These are phyloP conservation scores for Gymnobelideus leadbeateri DNA, from an alignment of 2,113 vertebrate genomes.

Conservation along the genomic window DNA sequence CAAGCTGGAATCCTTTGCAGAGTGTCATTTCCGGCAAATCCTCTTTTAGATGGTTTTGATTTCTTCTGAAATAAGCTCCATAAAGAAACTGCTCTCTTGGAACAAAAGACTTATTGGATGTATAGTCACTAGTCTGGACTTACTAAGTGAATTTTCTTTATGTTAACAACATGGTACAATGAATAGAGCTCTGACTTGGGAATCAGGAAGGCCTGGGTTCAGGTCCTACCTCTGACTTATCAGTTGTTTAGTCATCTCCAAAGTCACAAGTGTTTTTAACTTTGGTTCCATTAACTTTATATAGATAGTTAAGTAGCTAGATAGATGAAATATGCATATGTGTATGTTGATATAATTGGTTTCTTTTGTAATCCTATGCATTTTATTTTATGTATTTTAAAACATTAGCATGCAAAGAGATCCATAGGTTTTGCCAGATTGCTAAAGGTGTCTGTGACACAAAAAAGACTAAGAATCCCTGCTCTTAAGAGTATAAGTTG, in stretches of 20 bases:
- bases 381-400: neutral
- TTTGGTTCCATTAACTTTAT: neutral
- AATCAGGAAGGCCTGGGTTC: neutral
- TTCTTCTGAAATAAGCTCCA: neutral
- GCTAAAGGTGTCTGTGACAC: neutral
- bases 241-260: neutral
- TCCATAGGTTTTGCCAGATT: neutral
- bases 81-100: neutral
- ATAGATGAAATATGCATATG: too few species aligned
- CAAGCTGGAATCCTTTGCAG: constrained; percentile 8
- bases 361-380: neutral
- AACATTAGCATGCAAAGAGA: neutral
- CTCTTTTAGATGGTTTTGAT: constrained; percentile 13
- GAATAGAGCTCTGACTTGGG: neutral
- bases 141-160: constrained; percentile 46
- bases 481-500: too few species aligned
- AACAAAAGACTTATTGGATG: constrained; percentile 18
- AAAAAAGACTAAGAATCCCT: neutral
- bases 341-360: neutral
- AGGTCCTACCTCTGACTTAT: neutral
- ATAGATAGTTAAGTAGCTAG: neutral
- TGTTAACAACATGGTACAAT: neutral
- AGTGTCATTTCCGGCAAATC: constrained; percentile 21
- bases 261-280: neutral
- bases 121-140: constrained; percentile 14